phyloP scores from a whole-genome alignment of 64 coral and sea anemone genomes.

The Montipora capricornis region DNA sequence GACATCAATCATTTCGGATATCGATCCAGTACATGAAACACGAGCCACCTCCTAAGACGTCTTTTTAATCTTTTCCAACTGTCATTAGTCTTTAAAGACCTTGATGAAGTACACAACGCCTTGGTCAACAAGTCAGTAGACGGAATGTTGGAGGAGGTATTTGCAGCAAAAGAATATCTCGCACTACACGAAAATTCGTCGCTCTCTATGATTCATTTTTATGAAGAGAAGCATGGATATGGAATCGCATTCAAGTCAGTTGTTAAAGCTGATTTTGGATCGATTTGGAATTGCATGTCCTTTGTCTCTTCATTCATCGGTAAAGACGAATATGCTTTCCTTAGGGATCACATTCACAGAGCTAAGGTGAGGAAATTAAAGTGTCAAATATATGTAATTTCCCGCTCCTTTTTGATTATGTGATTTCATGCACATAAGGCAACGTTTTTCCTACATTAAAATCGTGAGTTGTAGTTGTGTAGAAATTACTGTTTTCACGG shows the following conservation, averaged over 20 bases:
- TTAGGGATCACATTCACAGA: neutral
- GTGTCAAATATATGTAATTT: no score
- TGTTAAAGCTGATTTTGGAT: neutral
- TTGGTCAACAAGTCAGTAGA: neutral
- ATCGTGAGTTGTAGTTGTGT: no score
- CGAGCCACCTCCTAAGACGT: no score
- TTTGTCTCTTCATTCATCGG: neutral
- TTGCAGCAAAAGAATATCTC: neutral
- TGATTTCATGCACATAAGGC: no score
- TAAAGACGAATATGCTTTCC: neutral
- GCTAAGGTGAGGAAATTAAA: neutral
- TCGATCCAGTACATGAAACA: no score
- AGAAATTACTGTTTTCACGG: no score
- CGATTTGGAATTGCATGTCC: neutral
- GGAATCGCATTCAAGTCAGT: neutral
- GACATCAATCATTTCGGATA: no score
- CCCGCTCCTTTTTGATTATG: no score
- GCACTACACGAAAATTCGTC: neutral
- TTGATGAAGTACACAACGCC: neutral
- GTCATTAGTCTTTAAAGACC: neutral
- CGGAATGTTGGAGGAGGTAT: slow-evolving; percentile 27
- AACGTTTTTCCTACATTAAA: no score
- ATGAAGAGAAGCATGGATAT: slow-evolving; percentile 13
- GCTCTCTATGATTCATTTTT: neutral
- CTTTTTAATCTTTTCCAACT: neutral